Evolutionary conservation across 2,888 invertebrate species (phyloP).

Genomic region (Tetheella fluctuosa): DNA sequence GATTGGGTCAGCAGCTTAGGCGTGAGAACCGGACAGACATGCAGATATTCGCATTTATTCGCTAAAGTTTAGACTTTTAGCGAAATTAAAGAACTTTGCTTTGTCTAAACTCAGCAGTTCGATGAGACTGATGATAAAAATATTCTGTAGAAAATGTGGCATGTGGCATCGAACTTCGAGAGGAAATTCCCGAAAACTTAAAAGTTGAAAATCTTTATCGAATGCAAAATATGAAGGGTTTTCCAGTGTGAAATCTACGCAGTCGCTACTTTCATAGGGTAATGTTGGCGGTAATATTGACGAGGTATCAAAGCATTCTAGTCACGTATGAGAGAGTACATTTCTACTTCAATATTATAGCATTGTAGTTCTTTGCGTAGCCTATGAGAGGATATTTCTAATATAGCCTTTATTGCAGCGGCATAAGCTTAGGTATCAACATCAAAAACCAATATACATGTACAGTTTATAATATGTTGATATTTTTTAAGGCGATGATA

Average conservation of each 20-base stretch:
- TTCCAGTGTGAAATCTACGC: background rate
- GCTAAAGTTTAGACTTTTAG: too few species aligned
- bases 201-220: background rate
- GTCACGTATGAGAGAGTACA: background rate
- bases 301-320: background rate
- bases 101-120: too few species aligned
- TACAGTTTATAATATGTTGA: background rate
- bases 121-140: too few species aligned
- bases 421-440: background rate
- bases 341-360: slow-evolving; percentile 1
- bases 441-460: background rate
- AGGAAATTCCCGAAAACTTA: background rate
- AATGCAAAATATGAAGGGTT: background rate
- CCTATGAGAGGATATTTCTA: background rate
- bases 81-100: too few species aligned
- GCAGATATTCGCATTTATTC: too few species aligned
- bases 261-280: background rate
- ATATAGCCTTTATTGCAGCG: slow-evolving; percentile 6
- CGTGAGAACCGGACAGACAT: too few species aligned
- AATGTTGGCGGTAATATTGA: background rate
- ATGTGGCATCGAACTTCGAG: too few species aligned
- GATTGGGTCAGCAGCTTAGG: too few species aligned
- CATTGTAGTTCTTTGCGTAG: background rate
- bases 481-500: too few species aligned
- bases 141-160: too few species aligned